Conservation (phyloP, 1,140 invertebrate genomes). For the Heliconius congener region DNA sequence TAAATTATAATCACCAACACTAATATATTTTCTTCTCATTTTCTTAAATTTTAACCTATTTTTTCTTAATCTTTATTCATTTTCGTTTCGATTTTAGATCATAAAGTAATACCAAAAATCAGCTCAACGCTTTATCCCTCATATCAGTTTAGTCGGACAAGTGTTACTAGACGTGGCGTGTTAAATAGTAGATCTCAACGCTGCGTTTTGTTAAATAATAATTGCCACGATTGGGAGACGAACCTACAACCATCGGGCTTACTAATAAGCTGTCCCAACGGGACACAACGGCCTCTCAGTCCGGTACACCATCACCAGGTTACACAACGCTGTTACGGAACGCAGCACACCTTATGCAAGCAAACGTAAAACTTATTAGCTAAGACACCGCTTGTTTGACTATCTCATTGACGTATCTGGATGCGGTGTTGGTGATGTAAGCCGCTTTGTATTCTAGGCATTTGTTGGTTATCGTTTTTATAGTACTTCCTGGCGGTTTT, state of each 20-base stretch:
- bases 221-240: not conserved
- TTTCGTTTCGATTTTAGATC: too few relatives aligned
- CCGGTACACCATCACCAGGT: not conserved
- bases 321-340: slow-evolving; percentile 32
- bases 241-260: not conserved
- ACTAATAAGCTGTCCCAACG: too few relatives aligned
- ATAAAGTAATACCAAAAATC: too few relatives aligned
- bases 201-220: too few relatives aligned
- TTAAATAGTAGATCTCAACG: too few relatives aligned
- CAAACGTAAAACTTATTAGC: slow-evolving; percentile 27
- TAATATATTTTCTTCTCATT: too few relatives aligned
- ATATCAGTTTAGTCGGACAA: too few relatives aligned
- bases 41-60: too few relatives aligned
- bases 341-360: slow-evolving; percentile 21
- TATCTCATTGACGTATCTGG: slow-evolving; percentile 21
- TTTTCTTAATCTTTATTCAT: too few relatives aligned
- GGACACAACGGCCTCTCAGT: not conserved
- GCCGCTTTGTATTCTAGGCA: not conserved
- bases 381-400: slow-evolving; percentile 18
- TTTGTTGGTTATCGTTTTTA: not conserved
- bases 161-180: too few relatives aligned
- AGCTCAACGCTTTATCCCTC: too few relatives aligned
- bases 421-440: not conserved
- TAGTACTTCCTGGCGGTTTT: not conserved
- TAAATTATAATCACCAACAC: too few relatives aligned